Evolutionary conservation across 1,140 invertebrate genomes (phyloP).

Genomic region (Latrodectus geometricus): DNA sequence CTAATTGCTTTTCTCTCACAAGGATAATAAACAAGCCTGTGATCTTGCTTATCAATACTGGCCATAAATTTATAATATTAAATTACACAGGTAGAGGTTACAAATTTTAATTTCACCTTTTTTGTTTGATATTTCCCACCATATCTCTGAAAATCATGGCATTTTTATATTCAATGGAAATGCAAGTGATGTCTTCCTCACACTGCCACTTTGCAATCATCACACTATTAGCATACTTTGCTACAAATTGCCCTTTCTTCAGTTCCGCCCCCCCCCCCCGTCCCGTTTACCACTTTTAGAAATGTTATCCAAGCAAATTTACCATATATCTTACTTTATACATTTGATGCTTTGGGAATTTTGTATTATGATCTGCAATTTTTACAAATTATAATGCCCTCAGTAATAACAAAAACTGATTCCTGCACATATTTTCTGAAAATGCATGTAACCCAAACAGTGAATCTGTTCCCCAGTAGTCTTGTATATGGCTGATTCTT

Average conservation of each 20-base stretch:
- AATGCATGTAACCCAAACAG: background rate
- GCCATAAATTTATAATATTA: constrained; percentile 27
- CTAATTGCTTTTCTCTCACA: background rate
- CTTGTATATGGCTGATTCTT: constrained; percentile 2
- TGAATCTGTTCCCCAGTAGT: background rate
- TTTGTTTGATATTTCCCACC: background rate
- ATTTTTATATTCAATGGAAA: constrained; percentile 15
- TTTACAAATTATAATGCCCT: constrained; percentile 12
- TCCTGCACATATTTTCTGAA: constrained; percentile 23
- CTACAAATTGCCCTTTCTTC: constrained; percentile 7
- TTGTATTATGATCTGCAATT: constrained; percentile 3
- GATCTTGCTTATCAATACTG: constrained; percentile 9
- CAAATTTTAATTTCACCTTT: background rate
- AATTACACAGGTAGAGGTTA: too few relatives aligned
- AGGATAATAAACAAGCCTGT: constrained; percentile 12
- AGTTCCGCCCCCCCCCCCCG: background rate
- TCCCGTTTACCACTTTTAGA: constrained; percentile 16
- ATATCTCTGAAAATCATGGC: too few relatives aligned
- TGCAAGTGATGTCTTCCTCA: background rate
- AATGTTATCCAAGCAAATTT: constrained; percentile 15
- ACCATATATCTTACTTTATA: constrained; percentile 22
- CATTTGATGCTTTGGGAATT: background rate
- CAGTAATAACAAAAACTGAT: too few relatives aligned
- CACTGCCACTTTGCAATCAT: constrained; percentile 21
- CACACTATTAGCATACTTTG: constrained; percentile 11